Conservation (phyloP, 92 coral and sea anemone genomes). For the Zoanthus sociatus region DNA sequence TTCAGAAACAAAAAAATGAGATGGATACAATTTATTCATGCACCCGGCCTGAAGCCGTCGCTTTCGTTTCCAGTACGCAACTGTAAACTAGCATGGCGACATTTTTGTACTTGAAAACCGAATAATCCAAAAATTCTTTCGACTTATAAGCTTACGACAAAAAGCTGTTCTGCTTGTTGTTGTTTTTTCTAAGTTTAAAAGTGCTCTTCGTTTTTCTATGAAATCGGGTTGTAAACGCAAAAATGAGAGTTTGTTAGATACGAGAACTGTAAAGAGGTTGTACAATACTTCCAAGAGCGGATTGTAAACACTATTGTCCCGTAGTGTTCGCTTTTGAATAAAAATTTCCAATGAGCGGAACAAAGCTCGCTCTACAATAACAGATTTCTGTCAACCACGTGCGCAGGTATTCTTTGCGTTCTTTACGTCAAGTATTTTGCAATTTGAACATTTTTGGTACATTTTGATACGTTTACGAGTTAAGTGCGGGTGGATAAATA, state of each 20-base stretch:
- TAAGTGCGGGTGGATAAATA: constrained; percentile 32
- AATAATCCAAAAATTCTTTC: constrained; percentile 44
- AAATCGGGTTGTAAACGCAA: constrained; percentile 38
- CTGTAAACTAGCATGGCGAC: background rate
- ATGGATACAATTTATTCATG: background rate
- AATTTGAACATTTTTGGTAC: constrained; percentile 29
- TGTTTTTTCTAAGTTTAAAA: constrained; percentile 8
- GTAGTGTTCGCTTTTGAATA: constrained; percentile 72
- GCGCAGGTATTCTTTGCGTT: constrained; percentile 16
- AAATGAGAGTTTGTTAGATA: constrained; percentile 35
- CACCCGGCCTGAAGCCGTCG: background rate
- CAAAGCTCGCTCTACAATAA: constrained; percentile 60
- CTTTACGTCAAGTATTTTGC: constrained; percentile 32
- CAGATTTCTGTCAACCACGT: constrained; percentile 43
- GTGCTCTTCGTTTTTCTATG: constrained; percentile 23
- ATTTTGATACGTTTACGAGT: constrained; percentile 14
- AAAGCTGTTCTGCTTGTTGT: background rate
- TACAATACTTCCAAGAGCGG: constrained; percentile 29
- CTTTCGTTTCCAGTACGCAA: background rate
- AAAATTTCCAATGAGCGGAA: constrained; percentile 59
- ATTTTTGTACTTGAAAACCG: constrained; percentile 39
- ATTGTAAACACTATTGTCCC: constrained; percentile 74
- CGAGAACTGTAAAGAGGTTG: constrained; percentile 23
- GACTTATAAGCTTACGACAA: constrained; percentile 35
- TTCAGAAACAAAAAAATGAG: background rate